A percentile compares a stretch with the other conserved stretches of the same genome.
phyloP scores from a whole-genome alignment of 2,888 invertebrate genomes.

The Encarsia formosa region DNA sequence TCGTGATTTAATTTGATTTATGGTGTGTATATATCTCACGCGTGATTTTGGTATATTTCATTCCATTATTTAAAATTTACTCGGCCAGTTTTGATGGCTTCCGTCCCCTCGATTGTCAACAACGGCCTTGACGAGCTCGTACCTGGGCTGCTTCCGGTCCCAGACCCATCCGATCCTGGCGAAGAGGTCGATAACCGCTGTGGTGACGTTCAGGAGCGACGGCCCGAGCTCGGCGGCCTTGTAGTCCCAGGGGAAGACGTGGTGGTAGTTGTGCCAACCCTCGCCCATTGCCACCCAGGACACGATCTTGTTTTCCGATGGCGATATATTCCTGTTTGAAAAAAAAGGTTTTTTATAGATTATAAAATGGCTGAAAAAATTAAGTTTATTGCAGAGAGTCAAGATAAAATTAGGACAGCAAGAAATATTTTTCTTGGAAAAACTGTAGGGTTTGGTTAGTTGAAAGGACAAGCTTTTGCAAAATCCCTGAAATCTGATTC shows the following conservation, averaged over 20 bases:
- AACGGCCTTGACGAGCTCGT: constrained; percentile 54
- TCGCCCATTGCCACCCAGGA: constrained; percentile 46
- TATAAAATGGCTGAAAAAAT: too few species aligned
- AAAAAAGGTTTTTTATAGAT: too few species aligned
- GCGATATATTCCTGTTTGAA: constrained; percentile 27
- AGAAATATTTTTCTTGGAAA: too few species aligned
- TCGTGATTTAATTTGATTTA: too few species aligned
- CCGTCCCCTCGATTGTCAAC: constrained; percentile 58
- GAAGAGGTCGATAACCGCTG: constrained; percentile 66
- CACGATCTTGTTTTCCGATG: constrained; percentile 35
- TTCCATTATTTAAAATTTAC: too few species aligned
- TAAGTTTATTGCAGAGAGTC: too few species aligned
- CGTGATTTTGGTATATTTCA: too few species aligned
- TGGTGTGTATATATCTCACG: too few species aligned
- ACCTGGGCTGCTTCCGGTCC: constrained; percentile 66
- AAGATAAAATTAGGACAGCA: too few species aligned
- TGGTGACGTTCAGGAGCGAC: constrained; percentile 61
- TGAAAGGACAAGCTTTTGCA: too few species aligned
- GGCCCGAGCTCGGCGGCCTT: constrained; percentile 80
- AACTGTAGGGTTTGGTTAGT: too few species aligned
- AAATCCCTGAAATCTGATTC: too few species aligned
- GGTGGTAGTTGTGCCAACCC: constrained; percentile 72
- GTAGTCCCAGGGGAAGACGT: constrained; percentile 91
- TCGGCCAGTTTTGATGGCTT: constrained; percentile 30
- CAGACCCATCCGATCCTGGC: constrained; percentile 72